These are phyloP conservation scores for Hecatera dysodea DNA, from an alignment of 2,888 invertebrate species.

Conservation along the genomic window DNA sequence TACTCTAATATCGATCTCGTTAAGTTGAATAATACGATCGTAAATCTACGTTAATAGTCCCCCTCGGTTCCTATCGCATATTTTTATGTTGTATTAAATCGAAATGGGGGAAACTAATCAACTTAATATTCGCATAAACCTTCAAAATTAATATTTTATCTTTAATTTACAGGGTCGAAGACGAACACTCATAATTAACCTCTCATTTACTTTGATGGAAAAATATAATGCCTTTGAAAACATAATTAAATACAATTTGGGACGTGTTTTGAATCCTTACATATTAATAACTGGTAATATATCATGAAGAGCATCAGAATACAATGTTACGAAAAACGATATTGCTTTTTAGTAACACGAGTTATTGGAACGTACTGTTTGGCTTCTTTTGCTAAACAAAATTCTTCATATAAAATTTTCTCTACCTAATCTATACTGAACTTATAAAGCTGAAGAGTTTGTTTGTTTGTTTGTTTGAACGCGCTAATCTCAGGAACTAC, in stretches of 20 bases:
- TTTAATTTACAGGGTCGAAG: slow-evolving; percentile 53
- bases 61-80: slow-evolving; percentile 56
- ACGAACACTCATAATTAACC: slow-evolving; percentile 52
- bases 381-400: slow-evolving; percentile 15
- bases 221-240: slow-evolving; percentile 53
- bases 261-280: slow-evolving; percentile 39
- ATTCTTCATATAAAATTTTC: neutral
- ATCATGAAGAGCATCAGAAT: slow-evolving; percentile 10
- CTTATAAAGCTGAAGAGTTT: too few species aligned
- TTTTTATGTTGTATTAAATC: slow-evolving; percentile 66
- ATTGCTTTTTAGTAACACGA: neutral
- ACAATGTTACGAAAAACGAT: slow-evolving; percentile 12
- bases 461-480: too few species aligned
- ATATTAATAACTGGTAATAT: slow-evolving; percentile 39
- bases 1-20: slow-evolving; percentile 58
- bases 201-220: slow-evolving; percentile 52
- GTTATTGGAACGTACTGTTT: neutral
- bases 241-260: slow-evolving; percentile 52
- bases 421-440: neutral
- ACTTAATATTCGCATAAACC: slow-evolving; percentile 65
- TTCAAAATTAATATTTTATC: slow-evolving; percentile 63
- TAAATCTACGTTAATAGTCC: slow-evolving; percentile 62
- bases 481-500: too few species aligned
- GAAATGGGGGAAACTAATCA: slow-evolving; percentile 67
- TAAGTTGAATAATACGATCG: slow-evolving; percentile 55